Base-by-base conservation (phyloP, 2,888 invertebrate species). In the Drosophila quasianomalipes region DNA sequence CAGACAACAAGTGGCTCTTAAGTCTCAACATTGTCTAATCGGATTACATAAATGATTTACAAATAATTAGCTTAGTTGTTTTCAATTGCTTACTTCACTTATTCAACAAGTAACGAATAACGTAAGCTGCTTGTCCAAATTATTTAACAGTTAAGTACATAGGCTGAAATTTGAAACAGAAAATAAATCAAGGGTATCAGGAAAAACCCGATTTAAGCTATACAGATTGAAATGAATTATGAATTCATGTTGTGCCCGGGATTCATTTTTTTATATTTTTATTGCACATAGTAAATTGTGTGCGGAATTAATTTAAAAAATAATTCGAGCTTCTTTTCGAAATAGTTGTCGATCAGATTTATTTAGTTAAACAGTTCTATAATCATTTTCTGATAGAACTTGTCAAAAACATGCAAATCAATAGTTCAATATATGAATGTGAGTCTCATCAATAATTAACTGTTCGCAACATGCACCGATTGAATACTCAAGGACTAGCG, bases 401-500 rank as follows among this genome's bases (percentile, higher is more conserved):
- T 44, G 22, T 5, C 47, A 26, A 26, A 47, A 16, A 9, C n/a
- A 22, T 51, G 10, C 28, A 51, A 51, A 14, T n/a, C 28, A n/a
- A 12, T 59, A 16, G 12, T 26, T 47, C 14, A 44, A 44, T 2
- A 10, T 10, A 12, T 7, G 14, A 4, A 12, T 14, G 19, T 16
- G 28, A 51, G 16, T 19, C 19, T 22, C 62, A 54, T 31, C 2
- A 14, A 31, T 26, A n/a, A 30, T 47, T 47, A 35, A 33, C n/a
- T 14, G n/a, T 19, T 12, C n/a, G 9, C 28, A n/a, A 12, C 22
- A 28, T 2, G 26, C 19, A n/a, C 51, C 62, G 44, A 54, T 60
- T n/a, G 41, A 66, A 51, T 28, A 14, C n/a, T 22, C 39, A 22
- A 52, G 52, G 22, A 35, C 39, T 49, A 52, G 57, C 52, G 41